Evolutionary conservation across 2,888 invertebrate genomes (phyloP).

Genomic region (Ernsta delagoae): DNA sequence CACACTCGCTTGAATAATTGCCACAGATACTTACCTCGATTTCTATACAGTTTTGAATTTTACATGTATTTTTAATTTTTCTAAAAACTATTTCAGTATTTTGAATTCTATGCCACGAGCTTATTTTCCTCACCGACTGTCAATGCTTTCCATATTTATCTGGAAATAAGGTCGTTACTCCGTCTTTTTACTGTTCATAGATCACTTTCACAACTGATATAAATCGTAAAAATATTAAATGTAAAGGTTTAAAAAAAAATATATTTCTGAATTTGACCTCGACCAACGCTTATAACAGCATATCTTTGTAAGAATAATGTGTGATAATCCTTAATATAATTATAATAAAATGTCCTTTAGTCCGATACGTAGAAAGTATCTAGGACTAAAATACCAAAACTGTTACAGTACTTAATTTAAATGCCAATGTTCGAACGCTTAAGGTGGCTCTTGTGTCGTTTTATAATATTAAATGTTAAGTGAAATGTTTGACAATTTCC

Average conservation of each 20-base stretch:
- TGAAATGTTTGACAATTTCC: constrained; percentile 61
- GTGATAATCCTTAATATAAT: constrained; percentile 82
- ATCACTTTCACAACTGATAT: constrained; percentile 39
- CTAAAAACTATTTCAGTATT: background rate
- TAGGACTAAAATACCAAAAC: constrained; percentile 70
- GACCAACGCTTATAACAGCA: constrained; percentile 83
- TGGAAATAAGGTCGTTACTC: constrained; percentile 38
- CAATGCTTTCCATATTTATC: constrained; percentile 28
- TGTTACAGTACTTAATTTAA: constrained; percentile 79
- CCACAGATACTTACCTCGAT: constrained; percentile 4
- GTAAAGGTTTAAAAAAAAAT: constrained; percentile 21
- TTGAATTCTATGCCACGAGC: background rate
- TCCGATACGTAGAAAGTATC: constrained; percentile 55
- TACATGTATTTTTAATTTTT: constrained; percentile 1
- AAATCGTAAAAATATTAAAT: constrained; percentile 25
- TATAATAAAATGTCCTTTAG: constrained; percentile 74
- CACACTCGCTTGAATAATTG: too few species aligned
- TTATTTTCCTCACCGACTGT: constrained; percentile 5
- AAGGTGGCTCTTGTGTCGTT: constrained; percentile 49
- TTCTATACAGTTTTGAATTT: background rate
- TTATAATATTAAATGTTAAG: constrained; percentile 54
- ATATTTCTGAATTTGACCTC: constrained; percentile 66
- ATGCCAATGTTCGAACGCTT: constrained; percentile 67
- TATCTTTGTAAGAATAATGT: constrained; percentile 82
- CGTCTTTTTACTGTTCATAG: constrained; percentile 39